These are phyloP conservation scores for Lucinisca nassula DNA, from an alignment of 2,888 invertebrate genomes.

Conservation along the genomic window DNA sequence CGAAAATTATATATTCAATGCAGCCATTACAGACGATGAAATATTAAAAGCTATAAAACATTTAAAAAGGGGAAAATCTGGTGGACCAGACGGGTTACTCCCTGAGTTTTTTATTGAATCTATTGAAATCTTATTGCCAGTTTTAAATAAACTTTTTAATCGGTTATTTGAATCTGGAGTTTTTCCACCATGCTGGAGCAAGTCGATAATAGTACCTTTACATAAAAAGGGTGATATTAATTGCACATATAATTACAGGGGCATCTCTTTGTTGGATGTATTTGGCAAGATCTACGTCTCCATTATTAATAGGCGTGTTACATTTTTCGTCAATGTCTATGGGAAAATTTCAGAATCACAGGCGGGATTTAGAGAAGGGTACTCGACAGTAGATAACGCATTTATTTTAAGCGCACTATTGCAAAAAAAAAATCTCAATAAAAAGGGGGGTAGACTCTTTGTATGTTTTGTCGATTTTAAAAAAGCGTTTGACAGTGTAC, in stretches of 20 bases:
- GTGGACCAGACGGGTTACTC: not conserved
- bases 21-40: too few relatives aligned
- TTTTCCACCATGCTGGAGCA: not conserved
- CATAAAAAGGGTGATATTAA: not conserved
- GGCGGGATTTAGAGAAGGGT: not conserved
- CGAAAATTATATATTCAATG: not conserved
- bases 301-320: not conserved
- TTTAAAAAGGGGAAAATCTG: too few relatives aligned
- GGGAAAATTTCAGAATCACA: not conserved
- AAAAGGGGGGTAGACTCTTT: too few relatives aligned
- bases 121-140: not conserved
- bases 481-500: too few relatives aligned
- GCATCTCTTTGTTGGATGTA: not conserved
- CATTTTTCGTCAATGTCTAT: conserved; percentile 1
- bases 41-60: too few relatives aligned
- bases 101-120: not conserved
- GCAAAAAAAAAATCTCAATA: too few relatives aligned
- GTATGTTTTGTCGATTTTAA: too few relatives aligned
- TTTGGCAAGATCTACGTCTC: not conserved
- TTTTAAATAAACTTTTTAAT: too few relatives aligned
- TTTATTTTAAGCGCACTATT: not conserved
- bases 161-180: not conserved
- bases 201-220: not conserved
- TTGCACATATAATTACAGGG: not conserved
- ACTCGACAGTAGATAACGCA: not conserved